phyloP scores from a whole-genome alignment of 2,113 vertebrate genomes.

The Leptosomus discolor region DNA sequence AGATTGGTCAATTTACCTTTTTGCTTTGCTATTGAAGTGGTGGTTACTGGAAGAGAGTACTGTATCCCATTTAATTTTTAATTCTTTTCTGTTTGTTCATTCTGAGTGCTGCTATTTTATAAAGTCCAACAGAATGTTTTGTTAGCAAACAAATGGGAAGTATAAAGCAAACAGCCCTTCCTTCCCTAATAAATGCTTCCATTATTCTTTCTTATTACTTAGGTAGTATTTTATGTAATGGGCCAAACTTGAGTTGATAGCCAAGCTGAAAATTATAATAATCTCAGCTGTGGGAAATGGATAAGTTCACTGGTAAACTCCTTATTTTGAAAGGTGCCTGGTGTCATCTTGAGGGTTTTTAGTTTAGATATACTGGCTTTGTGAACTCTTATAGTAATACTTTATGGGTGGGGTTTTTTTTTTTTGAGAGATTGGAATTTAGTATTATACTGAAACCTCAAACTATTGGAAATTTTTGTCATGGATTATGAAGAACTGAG shows the following conservation, averaged over 20 bases:
- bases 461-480: not conserved
- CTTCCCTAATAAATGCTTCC: slow-evolving; percentile 25
- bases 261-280: not conserved
- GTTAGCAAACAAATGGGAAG: slow-evolving; percentile 40
- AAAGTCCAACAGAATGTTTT: slow-evolving; percentile 41
- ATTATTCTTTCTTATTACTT: slow-evolving; percentile 28
- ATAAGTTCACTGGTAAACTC: slow-evolving; percentile 15
- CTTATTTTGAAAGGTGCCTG: not conserved
- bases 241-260: not conserved
- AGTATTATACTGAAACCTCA: not conserved
- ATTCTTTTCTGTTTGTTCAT: slow-evolving; percentile 15
- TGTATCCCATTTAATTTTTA: not conserved
- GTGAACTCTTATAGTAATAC: not conserved
- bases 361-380: not conserved
- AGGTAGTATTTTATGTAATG: not conserved
- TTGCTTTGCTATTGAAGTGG: not conserved
- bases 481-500: not conserved
- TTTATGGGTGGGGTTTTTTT: not conserved
- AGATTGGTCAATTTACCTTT: not conserved
- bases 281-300: not conserved
- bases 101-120: not conserved
- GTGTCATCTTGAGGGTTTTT: not conserved
- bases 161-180: slow-evolving; percentile 25
- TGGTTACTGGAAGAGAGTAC: not conserved
- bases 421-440: not conserved